phyloP scores from a whole-genome alignment of 23 tunicate genomes.

The Trididemnum miniatum region DNA sequence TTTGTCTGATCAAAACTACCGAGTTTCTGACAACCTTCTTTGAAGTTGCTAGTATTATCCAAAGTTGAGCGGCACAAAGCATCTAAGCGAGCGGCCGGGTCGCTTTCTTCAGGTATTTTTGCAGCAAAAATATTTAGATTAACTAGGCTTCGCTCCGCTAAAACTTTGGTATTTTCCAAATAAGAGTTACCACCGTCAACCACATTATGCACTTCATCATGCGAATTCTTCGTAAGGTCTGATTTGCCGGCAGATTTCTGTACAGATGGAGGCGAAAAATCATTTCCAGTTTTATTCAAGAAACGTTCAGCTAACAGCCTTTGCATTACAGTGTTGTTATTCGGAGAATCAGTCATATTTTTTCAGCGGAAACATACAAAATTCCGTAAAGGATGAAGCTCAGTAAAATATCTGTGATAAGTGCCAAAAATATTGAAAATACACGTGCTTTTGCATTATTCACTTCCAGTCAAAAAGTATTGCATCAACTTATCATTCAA shows the following conservation, averaged over 20 bases:
- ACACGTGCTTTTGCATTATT: too few species aligned
- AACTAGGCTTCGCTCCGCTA: not conserved
- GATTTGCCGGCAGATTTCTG: not conserved
- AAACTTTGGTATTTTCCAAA: not conserved
- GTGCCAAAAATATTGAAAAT: too few species aligned
- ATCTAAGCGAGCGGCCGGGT: constrained; percentile 37
- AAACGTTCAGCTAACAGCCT: constrained; percentile 38
- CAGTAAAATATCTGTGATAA: too few species aligned
- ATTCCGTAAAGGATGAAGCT: too few species aligned
- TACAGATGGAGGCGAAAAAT: not conserved
- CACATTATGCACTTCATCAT: not conserved
- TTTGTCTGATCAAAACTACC: not conserved
- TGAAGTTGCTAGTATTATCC: not conserved
- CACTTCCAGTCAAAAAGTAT: too few species aligned
- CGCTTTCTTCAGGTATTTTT: not conserved
- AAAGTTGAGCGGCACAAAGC: constrained; percentile 54
- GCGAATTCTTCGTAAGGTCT: not conserved
- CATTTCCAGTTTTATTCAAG: not conserved
- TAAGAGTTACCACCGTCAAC: not conserved
- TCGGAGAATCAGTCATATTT: not conserved
- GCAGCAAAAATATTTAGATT: not conserved
- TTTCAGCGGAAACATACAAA: too few species aligned
- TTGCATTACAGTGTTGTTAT: constrained; percentile 26
- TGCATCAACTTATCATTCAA: too few species aligned
- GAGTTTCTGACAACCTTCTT: not conserved